These are phyloP conservation scores for Mustela nigripes DNA, from an alignment of 2,113 vertebrate species.

Conservation along the genomic window DNA sequence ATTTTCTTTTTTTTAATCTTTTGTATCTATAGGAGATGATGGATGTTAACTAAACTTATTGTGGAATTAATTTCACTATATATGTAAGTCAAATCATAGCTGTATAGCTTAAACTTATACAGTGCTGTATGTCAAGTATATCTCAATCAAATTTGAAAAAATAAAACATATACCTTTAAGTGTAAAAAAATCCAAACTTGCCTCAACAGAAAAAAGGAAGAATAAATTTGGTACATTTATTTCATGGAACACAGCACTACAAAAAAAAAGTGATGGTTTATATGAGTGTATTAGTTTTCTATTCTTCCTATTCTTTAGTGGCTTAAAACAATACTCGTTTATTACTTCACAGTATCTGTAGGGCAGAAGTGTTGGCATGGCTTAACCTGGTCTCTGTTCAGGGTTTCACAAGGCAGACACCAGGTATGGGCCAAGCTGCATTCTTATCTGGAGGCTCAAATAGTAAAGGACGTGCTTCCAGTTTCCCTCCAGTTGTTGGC, in stretches of 20 bases:
- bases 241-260: not conserved
- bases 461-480: not conserved
- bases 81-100: not conserved
- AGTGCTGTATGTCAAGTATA: not conserved
- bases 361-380: not conserved
- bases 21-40: not conserved
- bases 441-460: not conserved
- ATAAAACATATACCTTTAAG: not conserved
- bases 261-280: not conserved
- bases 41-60: not conserved
- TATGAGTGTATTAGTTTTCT: not conserved
- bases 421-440: not conserved
- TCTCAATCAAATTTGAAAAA: not conserved
- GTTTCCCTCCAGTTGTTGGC: not conserved
- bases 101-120: not conserved
- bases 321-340: not conserved
- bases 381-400: not conserved
- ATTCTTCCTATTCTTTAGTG: not conserved
- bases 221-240: not conserved
- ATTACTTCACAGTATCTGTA: not conserved
- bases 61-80: not conserved
- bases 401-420: not conserved
- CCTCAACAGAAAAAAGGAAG: not conserved
- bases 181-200: not conserved
- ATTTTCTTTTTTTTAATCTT: not conserved